Evolutionary conservation across 2,888 invertebrate species (phyloP), one percentile per base, ranked within the genome.

Genomic region (Agriopis aurantiaria): DNA sequence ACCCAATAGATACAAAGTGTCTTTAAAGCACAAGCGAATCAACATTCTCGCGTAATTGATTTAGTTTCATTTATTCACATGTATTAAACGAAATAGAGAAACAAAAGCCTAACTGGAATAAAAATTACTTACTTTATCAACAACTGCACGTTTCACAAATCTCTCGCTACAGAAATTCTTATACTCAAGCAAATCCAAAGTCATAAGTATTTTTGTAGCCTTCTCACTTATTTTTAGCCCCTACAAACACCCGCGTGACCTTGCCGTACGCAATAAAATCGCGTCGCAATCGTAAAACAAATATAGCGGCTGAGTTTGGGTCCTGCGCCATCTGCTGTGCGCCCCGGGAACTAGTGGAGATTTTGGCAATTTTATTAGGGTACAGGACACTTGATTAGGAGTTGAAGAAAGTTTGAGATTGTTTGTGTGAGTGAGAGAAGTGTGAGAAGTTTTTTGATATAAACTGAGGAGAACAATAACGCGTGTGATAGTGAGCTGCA

Each of bases 271-370:
- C 65, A 62, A 65, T 69, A 65, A 69, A 69, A 60, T 11, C 10
- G 33, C 40, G 65, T 45, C 60, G 60, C 65, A 56, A 17, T 65
- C 69, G 65, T 69, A 69, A 69, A 69, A 65, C 61, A 51, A 69
- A 65, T 69, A 69, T 65, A 57, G 69, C 69, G 57, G 23, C n/a
- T 7, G 60, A 14, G 68, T 58, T 58, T 53, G 57, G 48, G 52
- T 53, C 11, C 62, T 40, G 43, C 52, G 52, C 57, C 68, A 68
- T 68, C 68, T 68, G 68, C 41, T 40, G 63, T n/a, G 33, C 52
- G 11, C 43, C 12, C 23, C 23, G 43, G 45, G 62, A 58, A 63
- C 57, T 68, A 66, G 52, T 14, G 17, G 48, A 63, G 68, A 43
- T 51, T 40, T 33, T 11, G 58, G 46, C 17, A 14, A 14, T 61